These are phyloP conservation scores for Myiozetetes cayanensis DNA, from an alignment of 2,113 vertebrate genomes.

Conservation along the genomic window DNA sequence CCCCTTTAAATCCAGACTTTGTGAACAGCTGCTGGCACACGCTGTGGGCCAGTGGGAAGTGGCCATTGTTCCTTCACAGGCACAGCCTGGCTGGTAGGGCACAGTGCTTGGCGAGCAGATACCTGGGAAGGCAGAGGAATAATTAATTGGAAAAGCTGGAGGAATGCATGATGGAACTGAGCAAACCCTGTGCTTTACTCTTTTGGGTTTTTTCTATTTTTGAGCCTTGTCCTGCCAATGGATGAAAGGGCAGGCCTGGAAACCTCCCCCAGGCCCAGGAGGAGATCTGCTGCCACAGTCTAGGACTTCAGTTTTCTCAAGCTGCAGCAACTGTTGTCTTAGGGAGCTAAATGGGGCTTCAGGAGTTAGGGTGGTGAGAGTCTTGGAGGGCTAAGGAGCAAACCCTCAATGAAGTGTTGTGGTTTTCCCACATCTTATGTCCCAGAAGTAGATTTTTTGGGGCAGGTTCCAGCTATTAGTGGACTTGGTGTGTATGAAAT, in stretches of 20 bases:
- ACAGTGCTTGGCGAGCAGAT: neutral
- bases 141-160: neutral
- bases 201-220: neutral
- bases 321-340: neutral
- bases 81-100: neutral
- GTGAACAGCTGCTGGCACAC: fast-evolving
- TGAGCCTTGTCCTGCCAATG: neutral
- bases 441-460: neutral
- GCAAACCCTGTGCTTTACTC: neutral
- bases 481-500: fast-evolving
- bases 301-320: too few relatives aligned
- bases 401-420: neutral
- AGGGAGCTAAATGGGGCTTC: neutral
- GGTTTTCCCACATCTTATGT: neutral
- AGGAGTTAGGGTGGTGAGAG: neutral
- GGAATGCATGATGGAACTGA: neutral
- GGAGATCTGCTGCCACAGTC: neutral
- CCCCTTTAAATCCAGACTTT: neutral
- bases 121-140: neutral
- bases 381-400: neutral
- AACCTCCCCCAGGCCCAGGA: neutral
- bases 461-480: neutral
- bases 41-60: neutral
- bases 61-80: too few relatives aligned
- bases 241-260: neutral